Evolutionary conservation across 2,113 vertebrate genomes (phyloP).

Genomic region (Ciconia boyciana): DNA sequence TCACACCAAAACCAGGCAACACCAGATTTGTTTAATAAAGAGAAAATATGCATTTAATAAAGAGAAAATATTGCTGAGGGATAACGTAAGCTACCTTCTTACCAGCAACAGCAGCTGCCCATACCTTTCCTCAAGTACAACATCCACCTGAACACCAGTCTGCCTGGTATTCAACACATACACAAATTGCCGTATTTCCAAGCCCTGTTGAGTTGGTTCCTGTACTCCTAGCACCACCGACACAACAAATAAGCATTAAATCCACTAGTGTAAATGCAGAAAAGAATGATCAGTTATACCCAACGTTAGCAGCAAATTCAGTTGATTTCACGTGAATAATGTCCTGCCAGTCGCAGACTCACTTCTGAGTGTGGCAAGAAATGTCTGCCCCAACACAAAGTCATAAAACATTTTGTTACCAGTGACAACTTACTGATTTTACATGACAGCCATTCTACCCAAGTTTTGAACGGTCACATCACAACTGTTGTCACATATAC

Average conservation of each 20-base stretch:
- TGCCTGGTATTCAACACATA: accelerated
- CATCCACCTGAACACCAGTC: neutral
- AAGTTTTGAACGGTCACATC: neutral
- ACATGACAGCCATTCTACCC: accelerated
- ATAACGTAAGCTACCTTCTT: neutral
- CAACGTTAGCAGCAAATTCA: neutral
- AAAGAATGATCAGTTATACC: no score
- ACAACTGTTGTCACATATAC: neutral
- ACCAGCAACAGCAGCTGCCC: neutral
- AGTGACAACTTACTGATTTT: accelerated
- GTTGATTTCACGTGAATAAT: accelerated
- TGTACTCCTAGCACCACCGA: neutral
- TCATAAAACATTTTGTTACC: accelerated
- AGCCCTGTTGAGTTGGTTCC: neutral
- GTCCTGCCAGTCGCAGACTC: neutral
- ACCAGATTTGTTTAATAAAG: neutral
- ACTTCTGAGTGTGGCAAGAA: accelerated
- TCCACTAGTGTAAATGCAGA: accelerated
- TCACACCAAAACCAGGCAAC: neutral
- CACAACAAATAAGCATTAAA: neutral
- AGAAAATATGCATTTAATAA: neutral
- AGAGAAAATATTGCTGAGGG: neutral
- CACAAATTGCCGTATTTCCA: accelerated
- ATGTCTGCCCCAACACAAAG: neutral
- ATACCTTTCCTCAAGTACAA: neutral